Base-by-base conservation (phyloP, 2,113 vertebrate genomes). In the Tichodroma muraria region DNA sequence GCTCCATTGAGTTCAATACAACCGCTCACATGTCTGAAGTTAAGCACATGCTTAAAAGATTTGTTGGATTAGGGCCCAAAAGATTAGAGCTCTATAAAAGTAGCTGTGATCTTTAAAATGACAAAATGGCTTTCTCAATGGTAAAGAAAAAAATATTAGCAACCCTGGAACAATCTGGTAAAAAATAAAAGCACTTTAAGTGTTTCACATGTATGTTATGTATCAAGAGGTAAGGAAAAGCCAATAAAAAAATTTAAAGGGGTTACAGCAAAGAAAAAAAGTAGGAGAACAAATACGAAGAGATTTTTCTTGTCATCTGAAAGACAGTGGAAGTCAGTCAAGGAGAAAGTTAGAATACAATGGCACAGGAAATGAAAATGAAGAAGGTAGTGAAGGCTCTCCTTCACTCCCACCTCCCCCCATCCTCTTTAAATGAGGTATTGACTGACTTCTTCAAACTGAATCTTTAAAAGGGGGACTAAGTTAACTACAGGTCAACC, bases 1-100 rank as follows among this genome's bases (percentile, higher is more conserved):
- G 76, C 76, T 91, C 94, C 77, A 59, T n/a, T 79, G 85, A 94
- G 85, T 90, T 95, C 95, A 78, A 72, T 94, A 65, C 85, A 79
- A 92, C 91, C 10, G 10, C 85, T 94, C 94, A 88, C 37, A 53
- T 97, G 94, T 90, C 97, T 97, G 92, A 95, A 96, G 85, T 94
- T 93, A 96, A 95, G 94, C 94, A 82, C 85, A 80, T 80, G 90
- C 96, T 96, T 96, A 90, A 96, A 88, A 94, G 95, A 95, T 96
- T 94, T 94, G 93, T 95, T 96, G 94, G 95, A 96, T 94, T 91
- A 95, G 38, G 60, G 76, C 79, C 88, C 87, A 91, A 75, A 68
- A 89, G 56, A 88, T 91, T 94, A 93, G 75, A 92, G 70, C 53
- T 80, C 85, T 30, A n/a, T 89, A 87, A 85, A 96, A 89, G 75